phyloP scores from a whole-genome alignment of 2,113 vertebrate genomes.

The Riparia riparia region DNA sequence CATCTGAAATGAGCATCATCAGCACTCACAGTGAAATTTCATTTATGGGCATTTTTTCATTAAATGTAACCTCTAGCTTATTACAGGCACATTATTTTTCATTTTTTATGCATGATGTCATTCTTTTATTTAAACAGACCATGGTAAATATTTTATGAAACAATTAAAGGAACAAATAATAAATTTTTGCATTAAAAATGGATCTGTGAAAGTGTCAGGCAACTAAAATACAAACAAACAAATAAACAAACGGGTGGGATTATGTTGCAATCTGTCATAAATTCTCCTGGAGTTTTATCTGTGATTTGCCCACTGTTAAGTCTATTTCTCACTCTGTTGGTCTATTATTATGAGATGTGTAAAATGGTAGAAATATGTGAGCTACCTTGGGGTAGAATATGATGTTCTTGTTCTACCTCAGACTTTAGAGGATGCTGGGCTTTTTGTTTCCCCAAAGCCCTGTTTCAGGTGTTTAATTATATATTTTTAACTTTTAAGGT shows the following conservation, averaged over 20 bases:
- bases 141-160: slow-evolving; percentile 65
- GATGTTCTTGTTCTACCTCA: slow-evolving; percentile 1
- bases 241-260: slow-evolving; percentile 41
- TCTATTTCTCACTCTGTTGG: slow-evolving; percentile 4
- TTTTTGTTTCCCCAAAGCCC: neutral
- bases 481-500: slow-evolving; percentile 38
- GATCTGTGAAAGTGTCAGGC: slow-evolving; percentile 1
- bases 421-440: slow-evolving; percentile 4
- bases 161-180: slow-evolving; percentile 62
- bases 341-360: neutral
- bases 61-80: slow-evolving; percentile 69
- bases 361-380: slow-evolving; percentile 26
- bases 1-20: slow-evolving; percentile 63
- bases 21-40: slow-evolving; percentile 59
- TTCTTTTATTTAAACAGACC: slow-evolving; percentile 62
- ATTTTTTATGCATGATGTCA: slow-evolving; percentile 68
- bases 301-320: neutral
- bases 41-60: slow-evolving; percentile 71
- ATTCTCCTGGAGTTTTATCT: slow-evolving; percentile 42
- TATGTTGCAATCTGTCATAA: slow-evolving; percentile 52
- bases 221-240: slow-evolving; percentile 47
- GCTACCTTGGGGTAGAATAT: slow-evolving; percentile 13
- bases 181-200: slow-evolving; percentile 49
- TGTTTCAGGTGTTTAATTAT: slow-evolving; percentile 49
- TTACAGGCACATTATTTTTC: slow-evolving; percentile 62